These are phyloP conservation scores for Atrina japonica DNA, from an alignment of 2,888 invertebrate species.

Conservation along the genomic window DNA sequence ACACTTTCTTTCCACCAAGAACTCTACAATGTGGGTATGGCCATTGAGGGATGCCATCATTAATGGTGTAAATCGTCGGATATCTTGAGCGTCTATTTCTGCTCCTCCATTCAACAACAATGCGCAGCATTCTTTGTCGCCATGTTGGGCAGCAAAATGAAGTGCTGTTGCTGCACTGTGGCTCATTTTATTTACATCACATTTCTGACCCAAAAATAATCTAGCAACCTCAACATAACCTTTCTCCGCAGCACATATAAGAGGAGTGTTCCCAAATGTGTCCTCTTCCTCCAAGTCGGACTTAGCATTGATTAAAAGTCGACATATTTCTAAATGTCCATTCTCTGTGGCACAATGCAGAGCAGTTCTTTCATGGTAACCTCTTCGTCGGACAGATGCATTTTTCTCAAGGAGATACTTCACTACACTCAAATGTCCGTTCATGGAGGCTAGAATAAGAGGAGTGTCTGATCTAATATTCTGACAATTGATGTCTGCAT, in stretches of 20 bases:
- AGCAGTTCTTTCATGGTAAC: slow-evolving; percentile 73
- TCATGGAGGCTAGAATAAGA: slow-evolving; percentile 71
- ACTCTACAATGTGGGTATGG: slow-evolving; percentile 65
- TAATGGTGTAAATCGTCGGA: slow-evolving; percentile 76
- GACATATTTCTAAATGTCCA: slow-evolving; percentile 70
- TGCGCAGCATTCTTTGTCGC: slow-evolving; percentile 67
- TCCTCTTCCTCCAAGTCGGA: slow-evolving; percentile 74
- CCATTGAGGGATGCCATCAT: slow-evolving; percentile 78
- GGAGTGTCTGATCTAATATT: slow-evolving; percentile 74
- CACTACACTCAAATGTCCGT: slow-evolving; percentile 71
- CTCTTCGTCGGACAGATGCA: slow-evolving; percentile 69
- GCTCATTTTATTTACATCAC: slow-evolving; percentile 72
- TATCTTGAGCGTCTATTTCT: slow-evolving; percentile 76
- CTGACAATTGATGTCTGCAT: slow-evolving; percentile 65
- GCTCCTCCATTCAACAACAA: slow-evolving; percentile 70
- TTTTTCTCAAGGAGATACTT: slow-evolving; percentile 68
- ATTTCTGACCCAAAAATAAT: slow-evolving; percentile 63
- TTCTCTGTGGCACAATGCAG: slow-evolving; percentile 74
- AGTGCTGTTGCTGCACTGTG: slow-evolving; percentile 73
- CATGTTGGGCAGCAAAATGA: slow-evolving; percentile 73
- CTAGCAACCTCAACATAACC: slow-evolving; percentile 70
- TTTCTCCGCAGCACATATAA: slow-evolving; percentile 74
- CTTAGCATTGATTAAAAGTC: slow-evolving; percentile 65
- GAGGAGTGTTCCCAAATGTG: slow-evolving; percentile 72
- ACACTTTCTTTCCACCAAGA: slow-evolving; percentile 70